Base-by-base conservation (phyloP, 2,888 invertebrate species). In the Nineta flava region DNA sequence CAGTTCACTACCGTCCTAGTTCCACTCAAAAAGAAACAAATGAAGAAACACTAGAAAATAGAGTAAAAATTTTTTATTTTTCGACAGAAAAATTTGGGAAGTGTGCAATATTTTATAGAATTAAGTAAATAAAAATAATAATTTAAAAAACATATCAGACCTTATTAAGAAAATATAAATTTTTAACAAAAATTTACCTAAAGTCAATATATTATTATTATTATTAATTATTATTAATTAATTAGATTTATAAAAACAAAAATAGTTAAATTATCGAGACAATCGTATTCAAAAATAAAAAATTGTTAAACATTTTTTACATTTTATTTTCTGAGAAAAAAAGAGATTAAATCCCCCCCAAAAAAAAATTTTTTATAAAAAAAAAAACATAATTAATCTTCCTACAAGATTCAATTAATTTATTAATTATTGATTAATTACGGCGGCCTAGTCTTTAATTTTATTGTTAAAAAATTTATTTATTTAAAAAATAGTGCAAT, bases 351-450 rank as follows among this genome's bases (percentile, higher is more conserved):
- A 26, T 26, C 26, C 26, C 26, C 26, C 26, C 26, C 26, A 26
- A 26, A 44, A 13, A 17, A 44, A 13, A 17, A 44, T 44, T 44
- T 10, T 42, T 16, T 16, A 6, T 2, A 12, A 5, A 31, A 45
- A 9, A 9, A 45, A 45, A 26, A 45, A 13, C n/a, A 45, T 21
- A n/a, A 19, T 44, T 44, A 16, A 47, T 47, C 47, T 48, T 48
- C 48, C 48, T 48, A 48, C 48, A 48, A 41, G 48, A 48, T 31
- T 48, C 48, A 48, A 48, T 48, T 48, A 48, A 42, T 48, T 31
- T 31, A n/a, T 41, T 21, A 48, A 31, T 31, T 19, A 35, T 35
- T 17, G 26, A 32, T 47, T 35, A 17, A 46, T 32, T 43, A 19
- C 15, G 7, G n/a, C 38, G 38, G 38, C 38, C 38, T 38, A 38